Base-by-base conservation (phyloP, 2,113 vertebrate species). In the Nyctereutes procyonoides region DNA sequence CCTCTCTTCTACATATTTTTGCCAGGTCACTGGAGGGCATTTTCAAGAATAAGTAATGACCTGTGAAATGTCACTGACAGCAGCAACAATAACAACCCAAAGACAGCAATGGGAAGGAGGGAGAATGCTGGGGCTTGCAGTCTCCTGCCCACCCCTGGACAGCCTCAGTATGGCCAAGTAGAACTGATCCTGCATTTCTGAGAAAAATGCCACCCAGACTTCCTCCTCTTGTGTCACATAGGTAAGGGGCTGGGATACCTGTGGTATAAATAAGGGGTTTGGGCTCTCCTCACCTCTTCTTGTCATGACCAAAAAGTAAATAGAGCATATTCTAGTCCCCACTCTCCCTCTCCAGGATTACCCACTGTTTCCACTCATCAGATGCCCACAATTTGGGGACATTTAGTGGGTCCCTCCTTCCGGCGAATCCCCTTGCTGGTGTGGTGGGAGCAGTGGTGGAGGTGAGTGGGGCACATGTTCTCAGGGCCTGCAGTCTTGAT, bases 81-180 rank as follows among this genome's bases (percentile, higher is more conserved):
- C 17, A 17, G 35, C n/a, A 73, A 62, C 26, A 43, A 15, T 62
- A 55, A 35, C 71, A 32, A 0, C 9, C 35, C 12, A 1, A 22
- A 5, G 20, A 53, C 17, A 71, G 63, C 4, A 9, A 5, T 0
- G 1, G 17, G n/a, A 17, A 60, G 56, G 10, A 74, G n/a, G 30
- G 43, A 74, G 63, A 22, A 69, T 4, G 65, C 60, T 30, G 30
- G 26, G n/a, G 15, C 24, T 62, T 30, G 0, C 8, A 62, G 19
- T 48, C 30, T 26, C 48, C 69, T 3, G 1, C 13, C 12, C 0
- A 0, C 5, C 63, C 89, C 48, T 13, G 67, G 8, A 0, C 0
- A 1, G 14, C 55, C 53, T 87, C 26, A 16, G 0, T 0, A 11
- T 8, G 32, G 24, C 30, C 6, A 3, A n/a, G 86, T 4, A 58